Base-by-base conservation (phyloP, 2,888 invertebrate species). In the Diarsia dahlii region DNA sequence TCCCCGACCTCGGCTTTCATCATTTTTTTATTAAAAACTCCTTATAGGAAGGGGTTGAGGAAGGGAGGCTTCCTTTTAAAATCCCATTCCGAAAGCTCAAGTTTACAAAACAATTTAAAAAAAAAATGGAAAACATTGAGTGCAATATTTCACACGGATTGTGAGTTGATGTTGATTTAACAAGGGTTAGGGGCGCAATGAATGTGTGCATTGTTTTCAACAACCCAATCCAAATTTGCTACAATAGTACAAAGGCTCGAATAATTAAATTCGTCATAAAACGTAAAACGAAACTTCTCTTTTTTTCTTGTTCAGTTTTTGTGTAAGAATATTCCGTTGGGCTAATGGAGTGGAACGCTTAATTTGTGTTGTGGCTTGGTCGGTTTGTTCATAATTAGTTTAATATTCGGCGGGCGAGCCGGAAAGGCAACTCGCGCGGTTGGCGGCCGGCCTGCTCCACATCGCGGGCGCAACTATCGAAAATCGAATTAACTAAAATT, bases 331-430 rank as follows among this genome's bases (percentile, higher is more conserved):
- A 88, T 88, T 90, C 82, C 88, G 87, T 84, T 81, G 74, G 77
- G 82, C 91, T 92, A 94, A 93, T 94, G 92, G 92, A 94, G 91
- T 92, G 87, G 89, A 91, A 91, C 91, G 90, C 91, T 90, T 93
- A 93, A 94, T 93, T 93, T 91, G 89, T 89, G 90, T 90, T 91
- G 89, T 88, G 90, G 91, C 84, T 88, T 90, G 91, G 90, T 90
- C 92, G 92, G 94, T 93, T 94, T 94, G 94, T 93, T 92, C 88
- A 91, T 95, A 96, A 96, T 95, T 93, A 94, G 95, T 94, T 96
- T 96, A 95, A 93, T 93, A 93, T 92, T 91, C 90, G 89, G 86
- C 88, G 84, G 87, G 86, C 87, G 87, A 85, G 69, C 71, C 77
- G 72, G 67, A 67, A 52, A 54, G 81, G 77, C 67, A 62, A 60